A percentile compares a stretch with the other conserved stretches of the same genome.
phyloP scores from a whole-genome alignment of 2,113 vertebrate species.

The Rhinoptilus africanus region DNA sequence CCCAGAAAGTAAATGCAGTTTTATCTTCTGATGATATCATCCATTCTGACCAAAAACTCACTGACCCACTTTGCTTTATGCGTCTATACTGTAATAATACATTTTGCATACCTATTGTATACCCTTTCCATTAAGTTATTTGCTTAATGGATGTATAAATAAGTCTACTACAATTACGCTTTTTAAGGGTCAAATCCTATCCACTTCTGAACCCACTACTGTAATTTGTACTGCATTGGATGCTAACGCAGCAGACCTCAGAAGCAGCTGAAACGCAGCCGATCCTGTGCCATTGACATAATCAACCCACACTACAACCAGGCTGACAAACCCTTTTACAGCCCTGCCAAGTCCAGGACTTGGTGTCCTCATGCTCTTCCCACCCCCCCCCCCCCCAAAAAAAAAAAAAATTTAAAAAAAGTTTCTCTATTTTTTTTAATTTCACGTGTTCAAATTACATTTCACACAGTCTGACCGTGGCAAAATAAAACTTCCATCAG shows the following conservation, averaged over 20 bases:
- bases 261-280: not conserved
- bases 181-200: constrained; percentile 49
- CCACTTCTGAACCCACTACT: constrained; percentile 12
- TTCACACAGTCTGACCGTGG: not conserved
- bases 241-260: not conserved
- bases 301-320: not conserved
- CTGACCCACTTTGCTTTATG: constrained; percentile 35
- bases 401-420: not conserved
- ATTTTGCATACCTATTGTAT: constrained; percentile 3
- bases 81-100: not conserved
- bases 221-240: not conserved
- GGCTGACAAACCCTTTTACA: constrained; percentile 23
- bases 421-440: not conserved
- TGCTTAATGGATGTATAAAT: constrained; percentile 45
- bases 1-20: not conserved
- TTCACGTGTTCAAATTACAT: not conserved
- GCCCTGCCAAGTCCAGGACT: not conserved
- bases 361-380: not conserved
- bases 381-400: too few relatives aligned
- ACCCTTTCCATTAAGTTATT: constrained; percentile 32
- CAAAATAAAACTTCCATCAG: not conserved
- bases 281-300: constrained; percentile 21
- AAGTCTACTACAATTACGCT: not conserved
- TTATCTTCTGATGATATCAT: not conserved
- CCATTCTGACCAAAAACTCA: constrained; percentile 27